A percentile compares a stretch with the other conserved stretches of the same genome.
phyloP scores from a whole-genome alignment of 2,888 invertebrate genomes.

The Tipula confusa region DNA sequence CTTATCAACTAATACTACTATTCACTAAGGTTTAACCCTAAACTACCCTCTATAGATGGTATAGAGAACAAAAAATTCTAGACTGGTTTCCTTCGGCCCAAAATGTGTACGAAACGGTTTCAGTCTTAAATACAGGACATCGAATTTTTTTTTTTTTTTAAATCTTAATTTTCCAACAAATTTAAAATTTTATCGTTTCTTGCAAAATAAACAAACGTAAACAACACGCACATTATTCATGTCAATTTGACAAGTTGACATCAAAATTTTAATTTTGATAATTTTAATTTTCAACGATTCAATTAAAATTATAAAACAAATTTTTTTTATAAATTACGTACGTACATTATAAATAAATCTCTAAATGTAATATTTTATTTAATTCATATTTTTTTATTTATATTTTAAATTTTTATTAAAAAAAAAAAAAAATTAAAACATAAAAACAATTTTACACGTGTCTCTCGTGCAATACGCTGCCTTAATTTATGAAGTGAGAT shows the following conservation, averaged over 20 bases:
- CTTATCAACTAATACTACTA: too few relatives aligned
- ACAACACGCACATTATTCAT: too few relatives aligned
- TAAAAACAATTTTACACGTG: background rate
- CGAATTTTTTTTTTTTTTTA: too few relatives aligned
- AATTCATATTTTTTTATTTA: background rate
- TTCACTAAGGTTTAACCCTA: too few relatives aligned
- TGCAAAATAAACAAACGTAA: too few relatives aligned
- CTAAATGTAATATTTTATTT: background rate
- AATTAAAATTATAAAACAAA: background rate
- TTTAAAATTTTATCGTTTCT: too few relatives aligned
- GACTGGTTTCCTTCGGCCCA: too few relatives aligned
- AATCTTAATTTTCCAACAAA: too few relatives aligned
- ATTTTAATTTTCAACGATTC: background rate
- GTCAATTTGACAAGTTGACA: background rate
- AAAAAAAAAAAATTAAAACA: background rate
- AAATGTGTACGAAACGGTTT: too few relatives aligned
- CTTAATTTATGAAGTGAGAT: slow-evolving; percentile 15
- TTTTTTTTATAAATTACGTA: background rate
- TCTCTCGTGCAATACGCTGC: background rate
- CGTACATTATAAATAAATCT: background rate
- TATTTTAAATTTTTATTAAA: background rate
- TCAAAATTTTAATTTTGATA: background rate
- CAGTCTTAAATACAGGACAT: too few relatives aligned
- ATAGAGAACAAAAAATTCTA: too few relatives aligned
- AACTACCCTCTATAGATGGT: too few relatives aligned